Evolutionary conservation across 1,140 invertebrate genomes (phyloP), one percentile per base, ranked within the genome.

Genomic region (Drosophila simulans): DNA sequence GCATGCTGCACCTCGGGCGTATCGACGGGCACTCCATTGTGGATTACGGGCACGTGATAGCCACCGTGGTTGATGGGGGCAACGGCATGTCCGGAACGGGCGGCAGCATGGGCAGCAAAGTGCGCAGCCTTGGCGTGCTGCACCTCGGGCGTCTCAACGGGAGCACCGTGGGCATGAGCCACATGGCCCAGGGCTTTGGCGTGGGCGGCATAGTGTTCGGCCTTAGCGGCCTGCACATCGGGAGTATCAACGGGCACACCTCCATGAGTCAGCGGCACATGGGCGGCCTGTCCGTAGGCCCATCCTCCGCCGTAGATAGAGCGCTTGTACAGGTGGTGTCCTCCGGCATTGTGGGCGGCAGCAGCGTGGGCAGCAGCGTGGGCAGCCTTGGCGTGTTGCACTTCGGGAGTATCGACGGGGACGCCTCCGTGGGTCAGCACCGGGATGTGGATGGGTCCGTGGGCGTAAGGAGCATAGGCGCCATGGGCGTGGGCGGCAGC

Each of bases 141-240:
- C 3, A 93, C 91, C 77, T 93, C 93, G n/a, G 93, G 93, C 4
- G 93, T 92, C 62, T 94, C 93, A 8, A 83, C 59, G 27, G 91
- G 83, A 25, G 80, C 76, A 35, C 80, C 89, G 75, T 91, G 92
- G 53, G 77, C 83, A 34, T 91, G 86, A 15, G 83, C 91, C 15
- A 80, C 84, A 0, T 92, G 91, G 49, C 93, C 93, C 48, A 93
- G 92, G 1, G 93, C 94, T 60, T 94, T 94, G 27, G 94, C 94
- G 62, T 93, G 94, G 72, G 94, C 93, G 12, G 94, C 93, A 91
- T 94, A 94, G 77, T 95, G 95, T 42, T 94, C 92, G 1, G 93
- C 93, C 77, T 95, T 95, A 34, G 95, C 95, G 39, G 94, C 93
- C 53, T 94, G 93, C 4, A 95, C 95, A 83, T 95, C 95, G 51